phyloP scores from a whole-genome alignment of 1,140 invertebrate genomes.

The Drosophila varians region DNA sequence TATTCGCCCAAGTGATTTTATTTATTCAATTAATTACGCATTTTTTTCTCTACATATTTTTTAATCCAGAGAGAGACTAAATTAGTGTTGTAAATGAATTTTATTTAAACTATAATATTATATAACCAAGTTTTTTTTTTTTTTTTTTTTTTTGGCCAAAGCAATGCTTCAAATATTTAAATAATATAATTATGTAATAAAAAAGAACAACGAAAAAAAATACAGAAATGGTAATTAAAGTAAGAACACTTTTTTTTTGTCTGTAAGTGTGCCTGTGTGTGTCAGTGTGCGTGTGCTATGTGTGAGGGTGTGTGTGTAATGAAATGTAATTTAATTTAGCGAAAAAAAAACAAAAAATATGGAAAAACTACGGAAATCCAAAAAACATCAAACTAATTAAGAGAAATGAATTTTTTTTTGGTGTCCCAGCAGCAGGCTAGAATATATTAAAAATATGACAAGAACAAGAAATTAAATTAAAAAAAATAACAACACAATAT shows the following conservation, averaged over 20 bases:
- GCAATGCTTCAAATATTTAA: conserved; percentile 65
- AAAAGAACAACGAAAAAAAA: neutral
- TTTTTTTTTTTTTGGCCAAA: conserved; percentile 44
- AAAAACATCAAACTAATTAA: conserved; percentile 46
- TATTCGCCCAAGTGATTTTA: conserved; percentile 62
- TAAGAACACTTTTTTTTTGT: conserved; percentile 52
- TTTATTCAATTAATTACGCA: conserved; percentile 54
- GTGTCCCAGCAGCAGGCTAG: conserved; percentile 28
- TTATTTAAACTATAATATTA: conserved; percentile 38
- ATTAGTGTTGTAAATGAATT: conserved; percentile 68
- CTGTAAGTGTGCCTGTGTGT: conserved; percentile 3
- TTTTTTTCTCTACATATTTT: conserved; percentile 33
- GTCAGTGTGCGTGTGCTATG: conserved; percentile 7
- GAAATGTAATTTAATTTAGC: conserved; percentile 79
- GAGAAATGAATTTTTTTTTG: conserved; percentile 58
- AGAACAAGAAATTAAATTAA: neutral
- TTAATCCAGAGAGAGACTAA: conserved; percentile 74
- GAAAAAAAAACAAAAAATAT: conserved; percentile 9
- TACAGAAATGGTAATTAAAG: conserved; percentile 8
- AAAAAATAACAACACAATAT: conserved; percentile 32
- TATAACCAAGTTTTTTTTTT: conserved; percentile 3
- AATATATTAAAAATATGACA: conserved; percentile 33
- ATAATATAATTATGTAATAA: conserved; percentile 49
- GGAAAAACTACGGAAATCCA: conserved; percentile 13
- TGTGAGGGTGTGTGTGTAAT: conserved; percentile 7